phyloP scores from a whole-genome alignment of 1,140 invertebrate genomes.

The Pseudomyrmex concolor region DNA sequence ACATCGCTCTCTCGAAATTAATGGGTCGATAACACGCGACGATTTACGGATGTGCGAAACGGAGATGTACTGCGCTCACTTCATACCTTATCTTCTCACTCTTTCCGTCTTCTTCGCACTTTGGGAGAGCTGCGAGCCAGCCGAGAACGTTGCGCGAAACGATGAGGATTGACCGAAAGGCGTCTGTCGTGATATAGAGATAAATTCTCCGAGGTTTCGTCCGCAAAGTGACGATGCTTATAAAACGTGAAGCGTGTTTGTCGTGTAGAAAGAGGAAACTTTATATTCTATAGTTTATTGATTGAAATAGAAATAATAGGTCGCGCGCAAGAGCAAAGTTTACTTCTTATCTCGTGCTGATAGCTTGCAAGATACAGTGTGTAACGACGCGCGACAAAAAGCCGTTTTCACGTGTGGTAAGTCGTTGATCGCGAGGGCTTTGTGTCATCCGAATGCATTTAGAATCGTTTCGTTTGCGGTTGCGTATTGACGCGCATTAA shows the following conservation, averaged over 20 bases:
- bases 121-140: slow-evolving; percentile 13
- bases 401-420: slow-evolving; percentile 18
- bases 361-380: slow-evolving; percentile 17
- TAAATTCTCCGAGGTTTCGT: slow-evolving; percentile 62
- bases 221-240: slow-evolving; percentile 75
- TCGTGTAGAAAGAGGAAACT: slow-evolving; percentile 28
- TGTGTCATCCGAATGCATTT: slow-evolving; percentile 10
- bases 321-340: slow-evolving; percentile 36
- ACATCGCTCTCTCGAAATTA: slow-evolving; percentile 26
- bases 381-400: slow-evolving; percentile 34
- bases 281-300: slow-evolving; percentile 59
- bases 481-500: background rate
- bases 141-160: slow-evolving; percentile 45
- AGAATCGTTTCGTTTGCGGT: slow-evolving; percentile 10
- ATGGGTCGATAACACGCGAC: slow-evolving; percentile 50
- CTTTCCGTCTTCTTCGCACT: background rate
- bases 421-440: slow-evolving; percentile 32
- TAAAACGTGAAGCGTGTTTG: slow-evolving; percentile 62
- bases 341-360: background rate
- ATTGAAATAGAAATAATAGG: slow-evolving; percentile 40
- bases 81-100: background rate
- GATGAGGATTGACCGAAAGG: slow-evolving; percentile 70
- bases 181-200: slow-evolving; percentile 21
- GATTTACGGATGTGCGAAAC: slow-evolving; percentile 37
- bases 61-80: slow-evolving; percentile 4